Evolutionary conservation across 2,888 invertebrate genomes (phyloP), one percentile per base, ranked within the genome.

Genomic region (Teleogryllus oceanicus): DNA sequence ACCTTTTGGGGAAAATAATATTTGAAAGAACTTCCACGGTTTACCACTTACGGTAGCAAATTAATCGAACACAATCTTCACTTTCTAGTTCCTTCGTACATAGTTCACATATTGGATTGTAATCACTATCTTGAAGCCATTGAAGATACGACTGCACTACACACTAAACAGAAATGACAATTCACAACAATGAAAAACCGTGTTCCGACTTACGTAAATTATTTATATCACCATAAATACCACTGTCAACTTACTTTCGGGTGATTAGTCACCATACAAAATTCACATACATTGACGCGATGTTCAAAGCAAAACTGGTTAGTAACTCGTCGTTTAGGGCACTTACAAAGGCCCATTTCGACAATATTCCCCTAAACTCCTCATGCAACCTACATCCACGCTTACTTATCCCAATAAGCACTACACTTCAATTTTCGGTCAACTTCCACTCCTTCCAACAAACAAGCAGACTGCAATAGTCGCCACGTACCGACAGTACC

Each of bases 301-400:
- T 99, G 99, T 88, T 99, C 98, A 88, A 98, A 99, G 89, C 99
- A 99, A 90, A 99, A 99, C 87, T 98, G 95, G 89, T 97, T 99
- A 81, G 99, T 99, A 83, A 99, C 97, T 88, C 94, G 94, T 84
- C 96, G 91, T 88, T 98, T 98, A 24, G 98, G 97, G 89, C 99
- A 99, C 88, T 99, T 99, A 89, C 99, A 99, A 83, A 99, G 90
- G 83, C 99, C 99, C 99, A 99, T 99, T 85, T 81, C 81, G 11
- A 49, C 37, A 80, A 18, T 18, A 74, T 74, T 37, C 24, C 24
- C 24, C 24, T 37, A 37, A 37, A 37, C 24, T 37, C 24, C 24
- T 4, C 24, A 37, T 37, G 24, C 24, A 37, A 37, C 3, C 24
- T 37, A 37, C 24, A 37, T 37, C 5, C 24, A 37, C 24, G 24